Conservation (phyloP, 2,888 invertebrate genomes). For the Tiliacea aurago region DNA sequence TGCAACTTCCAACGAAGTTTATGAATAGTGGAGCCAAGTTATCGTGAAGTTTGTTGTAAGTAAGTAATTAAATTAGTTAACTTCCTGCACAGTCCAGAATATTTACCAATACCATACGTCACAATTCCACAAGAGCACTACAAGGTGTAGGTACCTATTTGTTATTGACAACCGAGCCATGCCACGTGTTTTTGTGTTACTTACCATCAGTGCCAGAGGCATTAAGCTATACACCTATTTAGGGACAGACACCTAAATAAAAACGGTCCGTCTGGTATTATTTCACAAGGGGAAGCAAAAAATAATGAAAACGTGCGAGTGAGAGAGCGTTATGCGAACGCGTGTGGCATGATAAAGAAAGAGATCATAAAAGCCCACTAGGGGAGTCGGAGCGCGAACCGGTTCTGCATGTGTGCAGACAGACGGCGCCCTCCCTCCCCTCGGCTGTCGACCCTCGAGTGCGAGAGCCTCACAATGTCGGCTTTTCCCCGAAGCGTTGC, state of each 20-base stretch:
- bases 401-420: slow-evolving; percentile 89
- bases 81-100: not conserved
- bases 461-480: slow-evolving; percentile 85
- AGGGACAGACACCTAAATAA: slow-evolving; percentile 84
- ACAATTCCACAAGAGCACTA: slow-evolving; percentile 37
- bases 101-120: slow-evolving; percentile 20
- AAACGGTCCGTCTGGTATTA: slow-evolving; percentile 86
- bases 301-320: slow-evolving; percentile 88
- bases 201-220: slow-evolving; percentile 73
- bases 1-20: not conserved
- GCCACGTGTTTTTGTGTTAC: slow-evolving; percentile 74
- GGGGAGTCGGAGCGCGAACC: slow-evolving; percentile 88
- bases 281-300: slow-evolving; percentile 89
- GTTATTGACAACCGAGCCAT: slow-evolving; percentile 73
- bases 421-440: slow-evolving; percentile 87
- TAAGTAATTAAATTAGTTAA: slow-evolving; percentile 29
- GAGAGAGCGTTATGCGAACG: slow-evolving; percentile 83
- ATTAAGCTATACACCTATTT: slow-evolving; percentile 78
- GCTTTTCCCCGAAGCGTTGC: slow-evolving; percentile 85
- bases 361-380: slow-evolving; percentile 82
- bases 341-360: slow-evolving; percentile 85
- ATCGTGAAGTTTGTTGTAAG: slow-evolving; percentile 2
- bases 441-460: slow-evolving; percentile 86
- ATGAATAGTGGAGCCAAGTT: slow-evolving; percentile 23
- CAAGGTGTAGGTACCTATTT: slow-evolving; percentile 55